phyloP scores from a whole-genome alignment of 2,797 vertebrate species.

The Helarctos malayanus region DNA sequence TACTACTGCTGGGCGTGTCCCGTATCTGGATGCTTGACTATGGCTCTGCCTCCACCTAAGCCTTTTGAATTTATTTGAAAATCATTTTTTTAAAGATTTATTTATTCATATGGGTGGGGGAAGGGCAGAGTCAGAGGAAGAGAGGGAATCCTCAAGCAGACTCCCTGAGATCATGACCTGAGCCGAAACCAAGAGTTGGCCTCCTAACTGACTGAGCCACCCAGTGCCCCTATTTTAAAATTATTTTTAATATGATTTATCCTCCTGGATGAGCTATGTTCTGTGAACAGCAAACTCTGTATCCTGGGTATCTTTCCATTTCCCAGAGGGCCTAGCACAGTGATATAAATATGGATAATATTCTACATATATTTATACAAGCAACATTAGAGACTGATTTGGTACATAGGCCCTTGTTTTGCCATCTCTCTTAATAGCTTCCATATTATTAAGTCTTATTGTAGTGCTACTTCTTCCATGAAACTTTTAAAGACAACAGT shows the following conservation, averaged over 20 bases:
- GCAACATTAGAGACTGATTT: background rate
- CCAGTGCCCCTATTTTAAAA: background rate
- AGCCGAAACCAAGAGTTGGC: background rate
- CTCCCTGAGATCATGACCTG: background rate
- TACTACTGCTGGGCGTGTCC: background rate
- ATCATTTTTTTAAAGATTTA: background rate
- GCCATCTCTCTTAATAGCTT: background rate
- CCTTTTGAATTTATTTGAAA: background rate
- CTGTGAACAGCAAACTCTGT: background rate
- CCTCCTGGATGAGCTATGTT: background rate
- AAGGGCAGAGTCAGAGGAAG: background rate
- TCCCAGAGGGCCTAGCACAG: background rate
- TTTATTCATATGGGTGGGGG: background rate
- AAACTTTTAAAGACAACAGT: background rate
- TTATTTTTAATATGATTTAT: background rate
- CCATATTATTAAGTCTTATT: background rate
- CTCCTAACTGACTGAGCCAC: background rate
- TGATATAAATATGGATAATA: background rate
- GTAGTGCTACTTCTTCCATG: background rate
- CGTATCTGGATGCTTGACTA: background rate
- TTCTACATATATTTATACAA: background rate
- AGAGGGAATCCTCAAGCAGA: background rate
- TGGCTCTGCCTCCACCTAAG: background rate
- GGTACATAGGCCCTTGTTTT: background rate
- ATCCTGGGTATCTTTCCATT: background rate